Percentiles rank a stretch among this genome's conserved stretches.
Conservation (phyloP, 2,888 invertebrate genomes). For the Cremastobaeus sp. region DNA sequence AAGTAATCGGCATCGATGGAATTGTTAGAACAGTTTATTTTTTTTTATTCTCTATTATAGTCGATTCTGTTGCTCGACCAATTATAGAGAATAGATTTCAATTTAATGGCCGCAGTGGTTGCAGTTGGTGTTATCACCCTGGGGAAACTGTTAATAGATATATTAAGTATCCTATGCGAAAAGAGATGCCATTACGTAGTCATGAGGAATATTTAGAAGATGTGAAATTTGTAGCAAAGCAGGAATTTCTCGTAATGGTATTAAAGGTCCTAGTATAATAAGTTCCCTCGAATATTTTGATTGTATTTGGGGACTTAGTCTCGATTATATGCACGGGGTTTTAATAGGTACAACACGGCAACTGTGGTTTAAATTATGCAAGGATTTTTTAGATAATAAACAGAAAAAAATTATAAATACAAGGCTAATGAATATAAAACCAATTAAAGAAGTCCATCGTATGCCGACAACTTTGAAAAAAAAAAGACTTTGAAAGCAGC, state of each 20-base stretch:
- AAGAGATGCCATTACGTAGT: background rate
- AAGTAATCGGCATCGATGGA: background rate
- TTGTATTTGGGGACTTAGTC: background rate
- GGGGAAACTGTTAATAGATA: conserved; percentile 10
- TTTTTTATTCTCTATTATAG: conserved; percentile 1
- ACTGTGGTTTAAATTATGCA: conserved; percentile 27
- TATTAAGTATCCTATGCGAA: conserved; percentile 10
- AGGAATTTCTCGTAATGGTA: background rate
- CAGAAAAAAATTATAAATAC: background rate
- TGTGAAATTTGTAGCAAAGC: conserved; percentile 10
- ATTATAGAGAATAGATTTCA: conserved; percentile 25
- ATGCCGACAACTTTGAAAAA: conserved; percentile 18
- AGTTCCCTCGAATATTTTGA: background rate
- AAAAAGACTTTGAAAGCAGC: background rate
- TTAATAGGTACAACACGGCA: background rate
- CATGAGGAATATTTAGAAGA: conserved; percentile 27
- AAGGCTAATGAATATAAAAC: conserved; percentile 2
- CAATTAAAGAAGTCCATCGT: conserved; percentile 35
- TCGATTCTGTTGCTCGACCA: conserved; percentile 19
- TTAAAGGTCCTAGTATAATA: background rate
- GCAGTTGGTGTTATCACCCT: conserved; percentile 25
- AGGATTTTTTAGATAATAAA: background rate
- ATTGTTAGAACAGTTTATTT: background rate
- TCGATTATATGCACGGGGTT: background rate
- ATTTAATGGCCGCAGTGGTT: background rate